phyloP scores from a whole-genome alignment of 2,797 vertebrate genomes.

The Distichodus sexfasciatus region DNA sequence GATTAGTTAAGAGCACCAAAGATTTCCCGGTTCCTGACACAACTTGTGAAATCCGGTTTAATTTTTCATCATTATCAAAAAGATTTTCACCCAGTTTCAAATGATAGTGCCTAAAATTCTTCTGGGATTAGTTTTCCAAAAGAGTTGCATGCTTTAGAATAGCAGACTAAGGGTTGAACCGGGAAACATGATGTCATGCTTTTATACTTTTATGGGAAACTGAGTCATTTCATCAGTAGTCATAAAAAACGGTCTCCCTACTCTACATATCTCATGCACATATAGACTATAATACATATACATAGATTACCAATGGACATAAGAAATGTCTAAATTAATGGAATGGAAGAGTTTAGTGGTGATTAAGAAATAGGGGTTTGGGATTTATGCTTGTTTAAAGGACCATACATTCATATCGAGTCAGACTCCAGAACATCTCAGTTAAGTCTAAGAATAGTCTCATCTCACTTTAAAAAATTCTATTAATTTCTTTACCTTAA shows the following conservation, averaged over 20 bases:
- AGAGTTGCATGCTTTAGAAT: background rate
- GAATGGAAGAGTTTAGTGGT: background rate
- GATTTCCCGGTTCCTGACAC: background rate
- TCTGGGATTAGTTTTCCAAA: background rate
- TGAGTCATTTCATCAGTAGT: constrained; percentile 2
- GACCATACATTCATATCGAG: constrained; percentile 29
- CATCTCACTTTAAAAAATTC: no score
- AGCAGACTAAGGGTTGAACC: background rate
- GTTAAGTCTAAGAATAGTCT: no score
- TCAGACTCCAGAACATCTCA: background rate
- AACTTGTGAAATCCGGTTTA: no score
- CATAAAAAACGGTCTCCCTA: constrained; percentile 64
- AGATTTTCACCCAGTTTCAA: background rate
- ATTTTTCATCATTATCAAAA: background rate
- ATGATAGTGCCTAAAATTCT: background rate
- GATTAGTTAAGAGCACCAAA: constrained; percentile 19
- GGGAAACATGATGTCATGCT: background rate
- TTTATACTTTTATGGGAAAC: background rate
- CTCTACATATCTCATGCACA: constrained; percentile 74
- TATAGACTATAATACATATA: constrained; percentile 62
- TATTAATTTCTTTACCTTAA: no score
- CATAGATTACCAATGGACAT: constrained; percentile 63
- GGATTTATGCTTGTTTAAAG: no score
- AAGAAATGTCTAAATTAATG: background rate
- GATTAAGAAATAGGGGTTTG: no score